Evolutionary conservation across 2,888 invertebrate species (phyloP).

Genomic region (Gastracanthus pulcherrimus): DNA sequence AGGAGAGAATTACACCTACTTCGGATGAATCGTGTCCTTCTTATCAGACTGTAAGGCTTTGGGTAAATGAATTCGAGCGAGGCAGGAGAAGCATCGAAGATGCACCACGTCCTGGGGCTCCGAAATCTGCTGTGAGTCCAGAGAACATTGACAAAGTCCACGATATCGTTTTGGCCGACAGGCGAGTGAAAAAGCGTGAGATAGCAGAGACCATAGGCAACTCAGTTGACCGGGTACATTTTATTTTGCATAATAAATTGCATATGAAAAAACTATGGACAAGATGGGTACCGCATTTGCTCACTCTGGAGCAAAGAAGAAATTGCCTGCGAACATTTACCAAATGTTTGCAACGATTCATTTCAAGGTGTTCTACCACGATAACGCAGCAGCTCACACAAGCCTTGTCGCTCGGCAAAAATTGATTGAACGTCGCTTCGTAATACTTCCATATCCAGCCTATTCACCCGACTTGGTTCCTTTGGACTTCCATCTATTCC

Average conservation of each 20-base stretch:
- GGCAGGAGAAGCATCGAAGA: not conserved
- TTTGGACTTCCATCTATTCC: slow-evolving; percentile 61
- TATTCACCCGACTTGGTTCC: slow-evolving; percentile 66
- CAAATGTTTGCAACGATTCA: slow-evolving; percentile 50
- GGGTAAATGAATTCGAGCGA: not conserved
- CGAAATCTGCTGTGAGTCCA: not conserved
- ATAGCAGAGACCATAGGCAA: not conserved
- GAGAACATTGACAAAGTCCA: not conserved
- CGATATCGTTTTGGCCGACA: not conserved
- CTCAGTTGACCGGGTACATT: not conserved
- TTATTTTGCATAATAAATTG: slow-evolving; percentile 60
- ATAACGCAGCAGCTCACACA: slow-evolving; percentile 47
- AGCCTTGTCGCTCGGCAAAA: slow-evolving; percentile 35
- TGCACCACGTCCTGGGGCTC: not conserved
- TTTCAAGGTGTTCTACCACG: slow-evolving; percentile 64
- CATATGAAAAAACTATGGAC: slow-evolving; percentile 60
- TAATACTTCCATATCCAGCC: slow-evolving; percentile 59
- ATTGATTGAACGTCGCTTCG: slow-evolving; percentile 42
- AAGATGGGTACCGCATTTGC: no score
- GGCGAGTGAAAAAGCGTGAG: not conserved
- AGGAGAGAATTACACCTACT: no score
- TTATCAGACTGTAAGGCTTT: no score
- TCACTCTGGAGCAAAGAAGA: slow-evolving; percentile 58
- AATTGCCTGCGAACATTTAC: slow-evolving; percentile 49
- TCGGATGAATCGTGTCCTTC: no score